Evolutionary conservation across 2,113 vertebrate species (phyloP), one percentile per base, ranked within the genome.

Genomic region (Tragelaphus buxtoni): DNA sequence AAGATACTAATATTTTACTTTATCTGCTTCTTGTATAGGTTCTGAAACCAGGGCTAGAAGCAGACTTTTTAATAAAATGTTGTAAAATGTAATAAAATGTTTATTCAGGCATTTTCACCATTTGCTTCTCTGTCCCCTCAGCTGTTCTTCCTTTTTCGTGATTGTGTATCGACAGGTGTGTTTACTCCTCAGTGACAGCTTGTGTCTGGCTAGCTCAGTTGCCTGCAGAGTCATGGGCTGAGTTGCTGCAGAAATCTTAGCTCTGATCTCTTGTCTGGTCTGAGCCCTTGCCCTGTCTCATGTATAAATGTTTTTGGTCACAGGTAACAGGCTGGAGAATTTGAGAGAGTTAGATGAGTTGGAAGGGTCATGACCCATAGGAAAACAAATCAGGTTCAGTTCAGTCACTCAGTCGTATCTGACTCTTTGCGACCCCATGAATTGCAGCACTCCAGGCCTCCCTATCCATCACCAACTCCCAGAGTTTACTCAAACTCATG

Each of bases 51-150:
- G 45, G 42, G 51, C 39, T 30, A 8, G 63, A 20, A 16, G 56
- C 42, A 28, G 80, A 3, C 88, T 65, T 65, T 45, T 77, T 32
- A 16, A 53, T 63, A 28, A 63, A 9, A 2, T 6, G 18, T 9
- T 26, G 56, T 77, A 77, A 77, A 76, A 10, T 77, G 74, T 49
- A 77, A 32, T 77, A 47, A 74, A 74, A 77, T 32, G 26, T 72
- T 79, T 60, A 3, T 39, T 49, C 28, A 0, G 74, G n/a, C 0
- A 14, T n/a, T 3, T 24, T 24, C 32, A 1, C 39, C 76, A 35
- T 32, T 7, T 14, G 1, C 12, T 3, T 5, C 14, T 35, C 35
- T 6, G 5, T 65, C 49, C 4, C n/a, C 16, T 8, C 7, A 2
- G 8, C 82, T 16, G 51, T 16, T 9, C 53, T 35, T 60, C 93